These are phyloP conservation scores for Lucifuga dentata DNA, from an alignment of 2,113 vertebrate species.

Conservation along the genomic window DNA sequence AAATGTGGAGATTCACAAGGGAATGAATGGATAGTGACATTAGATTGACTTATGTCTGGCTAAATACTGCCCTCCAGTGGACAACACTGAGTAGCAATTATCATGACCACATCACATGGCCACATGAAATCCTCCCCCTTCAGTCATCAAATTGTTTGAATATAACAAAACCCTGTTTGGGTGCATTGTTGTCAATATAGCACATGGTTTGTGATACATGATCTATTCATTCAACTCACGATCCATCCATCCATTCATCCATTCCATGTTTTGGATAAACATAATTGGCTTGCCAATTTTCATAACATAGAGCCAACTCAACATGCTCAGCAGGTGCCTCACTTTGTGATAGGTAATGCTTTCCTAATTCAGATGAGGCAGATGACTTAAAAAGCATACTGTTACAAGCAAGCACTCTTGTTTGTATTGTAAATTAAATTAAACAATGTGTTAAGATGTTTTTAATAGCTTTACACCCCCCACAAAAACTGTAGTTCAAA, in stretches of 20 bases:
- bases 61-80: slow-evolving; percentile 71
- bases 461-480: background rate
- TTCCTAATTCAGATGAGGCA: background rate
- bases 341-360: background rate
- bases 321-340: background rate
- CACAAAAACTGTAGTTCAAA: background rate
- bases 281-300: background rate
- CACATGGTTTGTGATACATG: background rate
- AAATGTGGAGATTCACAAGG: no score
- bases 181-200: background rate
- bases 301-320: background rate
- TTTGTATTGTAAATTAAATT: slow-evolving; percentile 14
- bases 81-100: no score
- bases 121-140: no score
- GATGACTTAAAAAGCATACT: background rate
- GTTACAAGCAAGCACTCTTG: background rate
- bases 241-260: background rate
- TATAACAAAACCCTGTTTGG: no score
- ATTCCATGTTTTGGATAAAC: background rate
- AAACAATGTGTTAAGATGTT: slow-evolving; percentile 10
- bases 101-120: no score
- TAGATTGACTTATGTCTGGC: slow-evolving; percentile 14
- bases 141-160: no score
- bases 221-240: no score
- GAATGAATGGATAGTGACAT: background rate